Conservation (phyloP, 2,113 vertebrate species). For the Sinocyclocheilus anophthalmus region DNA sequence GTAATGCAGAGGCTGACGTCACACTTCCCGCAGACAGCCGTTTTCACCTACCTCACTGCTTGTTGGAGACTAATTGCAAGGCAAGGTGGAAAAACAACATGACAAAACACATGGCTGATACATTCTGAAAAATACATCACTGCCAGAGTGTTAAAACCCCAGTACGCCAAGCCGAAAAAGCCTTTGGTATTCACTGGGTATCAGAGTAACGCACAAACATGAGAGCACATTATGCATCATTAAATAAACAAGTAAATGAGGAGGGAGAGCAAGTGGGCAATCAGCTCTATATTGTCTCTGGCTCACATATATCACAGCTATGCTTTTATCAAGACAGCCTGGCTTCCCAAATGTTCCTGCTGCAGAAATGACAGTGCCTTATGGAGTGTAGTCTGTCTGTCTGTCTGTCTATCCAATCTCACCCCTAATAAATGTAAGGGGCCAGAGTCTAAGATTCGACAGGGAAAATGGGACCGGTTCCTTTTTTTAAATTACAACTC, state of each 20-base stretch:
- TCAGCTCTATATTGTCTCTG: not conserved
- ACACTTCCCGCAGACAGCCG: not conserved
- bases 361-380: not conserved
- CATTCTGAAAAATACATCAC: not conserved
- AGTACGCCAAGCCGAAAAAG: not conserved
- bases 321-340: conserved; percentile 11
- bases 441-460: not conserved
- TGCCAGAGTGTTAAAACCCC: not conserved
- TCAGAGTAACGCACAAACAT: conserved; percentile 2
- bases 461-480: not conserved
- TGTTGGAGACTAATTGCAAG: not conserved
- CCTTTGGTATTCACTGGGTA: not conserved
- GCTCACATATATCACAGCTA: not conserved
- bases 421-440: not conserved
- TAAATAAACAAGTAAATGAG: conserved; percentile 6
- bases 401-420: not conserved
- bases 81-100: not conserved
- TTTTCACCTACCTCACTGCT: not conserved
- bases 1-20: not conserved
- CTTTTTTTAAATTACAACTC: not conserved
- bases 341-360: not conserved
- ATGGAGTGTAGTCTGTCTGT: not conserved
- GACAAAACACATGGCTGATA: conserved; percentile 2
- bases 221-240: not conserved
- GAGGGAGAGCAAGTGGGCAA: not conserved